Percentiles rank a stretch among this genome's conserved stretches.
phyloP scores from a whole-genome alignment of 2,797 vertebrate species.

The Helicolenus hilgendorfi region DNA sequence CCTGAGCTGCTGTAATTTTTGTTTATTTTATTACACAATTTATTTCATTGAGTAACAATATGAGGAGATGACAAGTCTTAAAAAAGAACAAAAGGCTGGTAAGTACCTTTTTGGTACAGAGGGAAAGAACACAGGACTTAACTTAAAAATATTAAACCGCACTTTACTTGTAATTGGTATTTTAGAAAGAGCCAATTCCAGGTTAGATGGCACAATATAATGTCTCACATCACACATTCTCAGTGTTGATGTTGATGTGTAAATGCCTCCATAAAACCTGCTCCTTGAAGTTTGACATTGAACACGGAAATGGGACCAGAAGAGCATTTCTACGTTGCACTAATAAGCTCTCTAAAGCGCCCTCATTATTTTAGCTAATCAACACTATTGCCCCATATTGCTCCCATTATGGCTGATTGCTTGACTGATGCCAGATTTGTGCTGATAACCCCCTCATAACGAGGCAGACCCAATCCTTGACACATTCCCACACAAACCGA shows the following conservation, averaged over 20 bases:
- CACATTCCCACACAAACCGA: constrained; percentile 17
- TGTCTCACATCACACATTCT: neutral
- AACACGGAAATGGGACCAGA: neutral
- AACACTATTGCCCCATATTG: constrained; percentile 52
- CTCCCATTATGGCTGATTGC: constrained; percentile 53
- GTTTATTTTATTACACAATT: neutral
- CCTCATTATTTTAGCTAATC: constrained; percentile 54
- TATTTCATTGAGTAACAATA: neutral
- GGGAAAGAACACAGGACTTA: neutral
- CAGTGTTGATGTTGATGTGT: neutral
- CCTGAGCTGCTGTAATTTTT: neutral
- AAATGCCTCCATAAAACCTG: constrained; percentile 3
- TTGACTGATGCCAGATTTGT: constrained; percentile 62
- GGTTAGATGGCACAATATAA: neutral
- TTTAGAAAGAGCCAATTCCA: neutral
- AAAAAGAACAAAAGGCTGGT: neutral
- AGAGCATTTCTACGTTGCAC: neutral
- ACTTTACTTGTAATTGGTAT: neutral
- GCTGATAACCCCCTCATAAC: constrained; percentile 39
- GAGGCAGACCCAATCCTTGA: constrained; percentile 14
- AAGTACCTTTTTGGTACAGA: neutral
- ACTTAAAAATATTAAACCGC: neutral
- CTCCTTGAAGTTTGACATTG: constrained; percentile 35
- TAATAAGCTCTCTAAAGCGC: constrained; percentile 42
- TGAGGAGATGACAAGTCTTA: neutral